Evolutionary conservation across 2,113 vertebrate species (phyloP), one percentile per base, ranked within the genome.

Genomic region (Caretta caretta): DNA sequence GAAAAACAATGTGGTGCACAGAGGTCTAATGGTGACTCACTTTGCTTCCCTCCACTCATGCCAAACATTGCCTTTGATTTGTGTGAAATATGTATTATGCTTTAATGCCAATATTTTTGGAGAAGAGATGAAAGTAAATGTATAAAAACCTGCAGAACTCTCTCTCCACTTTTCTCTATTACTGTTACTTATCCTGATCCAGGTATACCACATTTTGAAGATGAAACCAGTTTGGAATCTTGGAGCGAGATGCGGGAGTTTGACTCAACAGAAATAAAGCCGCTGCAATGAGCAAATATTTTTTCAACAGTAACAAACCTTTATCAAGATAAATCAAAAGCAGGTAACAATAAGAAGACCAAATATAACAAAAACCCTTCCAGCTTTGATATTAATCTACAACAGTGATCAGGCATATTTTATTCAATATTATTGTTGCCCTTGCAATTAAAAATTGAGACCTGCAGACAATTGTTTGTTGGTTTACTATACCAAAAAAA

Each of bases 1-100:
- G 13, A 6, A 49, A 56, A 27, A n/a, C 2, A 31, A 5, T 0
- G 2, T 7, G 13, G 4, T 1, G 6, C 1, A 6, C 8, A 92
- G 9, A 80, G 25, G 4, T 78, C 6, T 5, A 59, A 29, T 0
- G 1, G n/a, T 50, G 42, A 54, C 9, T 88, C 87, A 4, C 7
- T 72, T 90, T 48, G 17, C 78, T 57, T 12, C 20, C 20, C 35
- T 56, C 82, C 48, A 25, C 8, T 8, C 2, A 1, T 22, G 46
- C 6, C 16, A 6, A n/a, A n/a, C 31, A 50, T 20, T 1, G 57
- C 27, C 48, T 75, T 78, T 57, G 76, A 50, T 19, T 31, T 84
- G 1, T 79, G 11, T 46, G 49, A n/a, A 38, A 3, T 4, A 25
- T 19, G 29, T 4, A 29, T 2, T 5, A 6, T 54, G 56, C 84